Evolutionary conservation across 1,140 invertebrate species (phyloP).

Genomic region (Cotesia chilonis): DNA sequence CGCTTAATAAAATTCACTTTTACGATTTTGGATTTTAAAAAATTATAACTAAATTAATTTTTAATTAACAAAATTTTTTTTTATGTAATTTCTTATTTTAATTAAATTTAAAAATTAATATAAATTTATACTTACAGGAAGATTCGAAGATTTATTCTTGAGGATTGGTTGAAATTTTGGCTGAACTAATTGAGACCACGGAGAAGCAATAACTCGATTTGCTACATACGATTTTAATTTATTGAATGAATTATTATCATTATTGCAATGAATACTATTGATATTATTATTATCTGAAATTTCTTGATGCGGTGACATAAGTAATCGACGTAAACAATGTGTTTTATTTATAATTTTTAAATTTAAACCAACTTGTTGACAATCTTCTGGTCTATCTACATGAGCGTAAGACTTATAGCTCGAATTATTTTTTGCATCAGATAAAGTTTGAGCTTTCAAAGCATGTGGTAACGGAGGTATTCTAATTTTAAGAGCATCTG

Average conservation of each 20-base stretch:
- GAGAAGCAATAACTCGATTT: constrained; percentile 58
- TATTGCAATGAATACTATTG: too few relatives aligned
- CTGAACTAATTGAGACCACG: constrained; percentile 54
- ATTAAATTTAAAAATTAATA: background rate
- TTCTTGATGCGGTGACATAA: background rate
- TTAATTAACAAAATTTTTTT: too few relatives aligned
- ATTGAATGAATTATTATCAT: background rate
- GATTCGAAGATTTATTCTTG: constrained; percentile 20
- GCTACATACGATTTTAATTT: constrained; percentile 50
- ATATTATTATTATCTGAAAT: background rate
- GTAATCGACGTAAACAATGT: constrained; percentile 1
- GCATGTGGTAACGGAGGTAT: constrained; percentile 46
- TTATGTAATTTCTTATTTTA: too few relatives aligned
- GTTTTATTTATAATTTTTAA: constrained; percentile 10
- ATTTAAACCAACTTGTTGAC: background rate
- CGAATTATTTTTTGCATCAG: background rate
- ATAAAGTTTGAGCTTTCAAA: background rate
- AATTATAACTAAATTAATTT: too few relatives aligned
- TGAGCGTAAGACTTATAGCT: background rate
- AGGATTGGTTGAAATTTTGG: constrained; percentile 47
- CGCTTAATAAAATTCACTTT: background rate
- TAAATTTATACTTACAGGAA: constrained; percentile 19
- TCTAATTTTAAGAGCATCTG: constrained; percentile 66
- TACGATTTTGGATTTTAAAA: too few relatives aligned
- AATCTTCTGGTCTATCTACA: background rate